Conservation (phyloP, 2,888 invertebrate genomes). For the Athripsodes cinereus region DNA sequence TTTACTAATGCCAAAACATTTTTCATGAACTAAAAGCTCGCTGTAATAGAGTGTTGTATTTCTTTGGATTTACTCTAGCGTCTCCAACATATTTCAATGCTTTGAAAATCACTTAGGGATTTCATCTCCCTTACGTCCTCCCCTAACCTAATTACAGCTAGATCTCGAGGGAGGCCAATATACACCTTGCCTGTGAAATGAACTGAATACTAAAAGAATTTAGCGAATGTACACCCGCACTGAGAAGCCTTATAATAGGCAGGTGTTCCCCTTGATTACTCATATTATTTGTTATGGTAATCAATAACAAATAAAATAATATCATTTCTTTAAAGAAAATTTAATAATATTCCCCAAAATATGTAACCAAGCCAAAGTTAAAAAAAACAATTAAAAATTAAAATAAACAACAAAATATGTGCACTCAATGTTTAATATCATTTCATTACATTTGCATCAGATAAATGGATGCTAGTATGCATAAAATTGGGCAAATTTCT, state of each 20-base stretch:
- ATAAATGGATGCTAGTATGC: too few relatives aligned
- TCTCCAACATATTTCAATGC: conserved; percentile 2
- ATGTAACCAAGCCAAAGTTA: too few relatives aligned
- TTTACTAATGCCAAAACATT: too few relatives aligned
- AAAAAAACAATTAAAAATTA: too few relatives aligned
- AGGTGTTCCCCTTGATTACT: neutral
- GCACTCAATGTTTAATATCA: too few relatives aligned
- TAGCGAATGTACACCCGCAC: neutral
- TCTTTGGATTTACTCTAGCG: conserved; percentile 5
- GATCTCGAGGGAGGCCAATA: neutral
- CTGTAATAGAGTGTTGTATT: neutral
- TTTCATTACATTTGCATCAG: too few relatives aligned
- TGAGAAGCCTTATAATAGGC: neutral
- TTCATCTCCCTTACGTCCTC: conserved; percentile 3
- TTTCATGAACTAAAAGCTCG: neutral
- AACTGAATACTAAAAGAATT: conserved; percentile 2
- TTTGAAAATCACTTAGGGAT: conserved; percentile 9
- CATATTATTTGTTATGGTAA: neutral
- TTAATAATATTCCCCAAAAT: too few relatives aligned
- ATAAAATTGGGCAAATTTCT: too few relatives aligned
- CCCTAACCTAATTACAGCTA: conserved; percentile 3
- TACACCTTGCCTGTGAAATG: neutral
- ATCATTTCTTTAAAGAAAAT: too few relatives aligned
- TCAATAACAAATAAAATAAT: too few relatives aligned
- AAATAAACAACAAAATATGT: too few relatives aligned